These are phyloP conservation scores for Pristiophorus japonicus DNA, from an alignment of 2,113 vertebrate species.

Conservation along the genomic window DNA sequence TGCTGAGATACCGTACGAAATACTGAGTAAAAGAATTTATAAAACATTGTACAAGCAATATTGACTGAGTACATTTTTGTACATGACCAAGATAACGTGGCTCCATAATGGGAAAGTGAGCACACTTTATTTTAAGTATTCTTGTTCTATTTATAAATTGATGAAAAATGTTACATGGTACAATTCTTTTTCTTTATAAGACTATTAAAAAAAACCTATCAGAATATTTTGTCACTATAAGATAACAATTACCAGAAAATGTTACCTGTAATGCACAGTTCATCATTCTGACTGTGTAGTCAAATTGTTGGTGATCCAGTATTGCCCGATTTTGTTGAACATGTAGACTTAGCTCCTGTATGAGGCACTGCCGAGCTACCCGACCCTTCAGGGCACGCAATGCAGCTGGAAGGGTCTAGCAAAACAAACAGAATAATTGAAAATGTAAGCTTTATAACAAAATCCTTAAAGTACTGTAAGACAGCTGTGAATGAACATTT, in stretches of 20 bases:
- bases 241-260: not conserved
- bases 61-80: not conserved
- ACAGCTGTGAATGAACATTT: not conserved
- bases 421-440: conserved; percentile 39
- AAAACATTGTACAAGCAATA: not conserved
- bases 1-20: not conserved
- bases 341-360: conserved; percentile 79
- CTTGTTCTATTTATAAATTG: not conserved
- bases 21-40: not conserved
- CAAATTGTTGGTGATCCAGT: conserved; percentile 94
- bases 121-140: not conserved
- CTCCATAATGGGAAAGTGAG: not conserved
- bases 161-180: not conserved
- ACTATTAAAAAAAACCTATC: not conserved
- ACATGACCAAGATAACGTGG: not conserved
- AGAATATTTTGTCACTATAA: not conserved
- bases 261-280: conserved; percentile 93
- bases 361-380: conserved; percentile 86
- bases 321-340: conserved; percentile 91
- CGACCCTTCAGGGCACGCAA: conserved; percentile 89
- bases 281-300: conserved; percentile 92
- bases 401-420: conserved; percentile 88
- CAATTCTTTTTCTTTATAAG: not conserved
- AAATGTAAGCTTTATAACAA: conserved; percentile 38
- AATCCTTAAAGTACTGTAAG: conserved; percentile 33